Evolutionary conservation across 2,888 invertebrate genomes (phyloP).

Genomic region (Microctonus hyperodae): DNA sequence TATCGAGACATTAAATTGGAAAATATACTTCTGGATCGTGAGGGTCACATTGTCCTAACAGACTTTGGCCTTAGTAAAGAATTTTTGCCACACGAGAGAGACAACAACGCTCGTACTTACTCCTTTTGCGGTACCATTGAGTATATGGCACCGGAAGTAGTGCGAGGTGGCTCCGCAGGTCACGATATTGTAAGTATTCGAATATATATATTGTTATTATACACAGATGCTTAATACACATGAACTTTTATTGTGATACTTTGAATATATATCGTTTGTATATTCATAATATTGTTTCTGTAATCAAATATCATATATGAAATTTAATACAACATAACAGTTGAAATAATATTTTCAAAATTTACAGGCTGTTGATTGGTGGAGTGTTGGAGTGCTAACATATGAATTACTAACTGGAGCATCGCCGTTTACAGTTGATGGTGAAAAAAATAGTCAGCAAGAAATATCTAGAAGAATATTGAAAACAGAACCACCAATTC

Average conservation of each 20-base stretch:
- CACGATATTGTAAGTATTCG: constrained; percentile 95
- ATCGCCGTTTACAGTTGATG: constrained; percentile 96
- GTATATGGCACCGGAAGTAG: constrained; percentile 94
- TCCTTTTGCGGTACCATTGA: constrained; percentile 99
- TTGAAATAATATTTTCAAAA: too few species aligned
- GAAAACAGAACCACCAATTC: constrained; percentile 88
- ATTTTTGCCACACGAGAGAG: constrained; percentile 74
- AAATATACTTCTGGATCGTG: constrained; percentile 92
- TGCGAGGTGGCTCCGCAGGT: constrained; percentile 83
- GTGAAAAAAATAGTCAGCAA: constrained; percentile 90
- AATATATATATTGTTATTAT: too few species aligned
- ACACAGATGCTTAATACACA: too few species aligned
- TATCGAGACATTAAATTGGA: constrained; percentile 98
- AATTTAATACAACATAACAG: too few species aligned
- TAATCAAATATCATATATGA: too few species aligned
- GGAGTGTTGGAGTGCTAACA: constrained; percentile 96
- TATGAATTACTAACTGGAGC: constrained; percentile 97
- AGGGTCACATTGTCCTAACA: constrained; percentile 95
- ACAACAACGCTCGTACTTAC: constrained; percentile 83
- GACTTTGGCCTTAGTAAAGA: constrained; percentile 99
- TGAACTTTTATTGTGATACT: too few species aligned
- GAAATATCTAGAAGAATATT: constrained; percentile 94
- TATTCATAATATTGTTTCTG: too few species aligned
- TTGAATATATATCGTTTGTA: too few species aligned
- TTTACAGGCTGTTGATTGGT: constrained; percentile 94